Evolutionary conservation across 2,113 vertebrate genomes (phyloP).

Genomic region (Thryonomys swinderianus): DNA sequence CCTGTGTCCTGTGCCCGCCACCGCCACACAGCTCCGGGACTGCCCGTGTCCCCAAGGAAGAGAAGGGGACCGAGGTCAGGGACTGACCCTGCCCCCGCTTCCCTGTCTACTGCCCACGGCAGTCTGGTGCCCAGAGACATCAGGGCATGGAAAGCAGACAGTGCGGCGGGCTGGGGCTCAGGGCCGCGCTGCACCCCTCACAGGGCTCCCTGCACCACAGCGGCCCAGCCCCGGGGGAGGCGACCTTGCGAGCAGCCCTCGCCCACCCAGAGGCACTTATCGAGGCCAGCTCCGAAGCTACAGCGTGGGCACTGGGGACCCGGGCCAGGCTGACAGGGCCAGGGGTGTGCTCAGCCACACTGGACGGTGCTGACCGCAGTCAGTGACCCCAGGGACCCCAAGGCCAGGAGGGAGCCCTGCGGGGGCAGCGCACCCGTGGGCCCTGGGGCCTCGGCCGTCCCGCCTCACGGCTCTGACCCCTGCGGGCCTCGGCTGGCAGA

Average conservation of each 20-base stretch:
- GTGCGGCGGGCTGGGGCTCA: not conserved
- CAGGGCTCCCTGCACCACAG: too few relatives aligned
- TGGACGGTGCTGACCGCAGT: too few relatives aligned
- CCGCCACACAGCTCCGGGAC: not conserved
- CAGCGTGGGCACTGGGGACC: too few relatives aligned
- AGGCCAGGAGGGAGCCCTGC: not conserved
- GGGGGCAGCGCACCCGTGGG: not conserved
- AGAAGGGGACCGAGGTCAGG: not conserved
- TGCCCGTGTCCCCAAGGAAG: not conserved
- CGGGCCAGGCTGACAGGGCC: too few relatives aligned
- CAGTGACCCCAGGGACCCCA: not conserved
- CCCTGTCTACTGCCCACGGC: not conserved
- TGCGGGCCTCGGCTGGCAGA: not conserved
- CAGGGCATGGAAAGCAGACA: accelerated
- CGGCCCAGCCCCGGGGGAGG: not conserved
- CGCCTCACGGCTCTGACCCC: not conserved
- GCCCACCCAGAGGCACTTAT: not conserved
- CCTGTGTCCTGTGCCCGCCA: not conserved
- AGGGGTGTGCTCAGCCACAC: too few relatives aligned
- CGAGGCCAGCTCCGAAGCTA: not conserved
- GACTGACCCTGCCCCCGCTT: not conserved
- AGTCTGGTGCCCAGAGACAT: not conserved
- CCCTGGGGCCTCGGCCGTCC: not conserved
- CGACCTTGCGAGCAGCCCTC: too few relatives aligned
- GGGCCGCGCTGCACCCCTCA: not conserved